Conservation (phyloP, 2,113 vertebrate species). For the Turdus rufiventris region DNA sequence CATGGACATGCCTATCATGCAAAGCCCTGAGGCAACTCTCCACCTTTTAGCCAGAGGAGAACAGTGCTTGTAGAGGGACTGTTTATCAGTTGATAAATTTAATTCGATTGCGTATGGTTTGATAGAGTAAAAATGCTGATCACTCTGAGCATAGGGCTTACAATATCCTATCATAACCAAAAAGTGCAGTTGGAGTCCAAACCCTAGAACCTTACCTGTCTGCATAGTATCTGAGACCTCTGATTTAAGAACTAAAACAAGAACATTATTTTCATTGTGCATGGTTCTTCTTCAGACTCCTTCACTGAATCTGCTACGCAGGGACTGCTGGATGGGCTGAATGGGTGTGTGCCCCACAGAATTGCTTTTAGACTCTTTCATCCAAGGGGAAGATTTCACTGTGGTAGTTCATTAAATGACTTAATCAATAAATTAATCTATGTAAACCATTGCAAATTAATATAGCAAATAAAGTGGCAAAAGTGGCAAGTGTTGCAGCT, state of each 20-base stretch:
- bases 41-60: background rate
- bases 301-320: background rate
- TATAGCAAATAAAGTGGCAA: background rate
- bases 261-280: background rate
- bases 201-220: background rate
- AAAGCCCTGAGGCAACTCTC: background rate
- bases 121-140: background rate
- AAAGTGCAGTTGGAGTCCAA: background rate
- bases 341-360: background rate
- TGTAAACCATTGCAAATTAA: background rate
- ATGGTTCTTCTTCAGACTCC: background rate
- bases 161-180: background rate
- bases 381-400: background rate
- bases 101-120: background rate
- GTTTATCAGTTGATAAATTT: background rate
- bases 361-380: background rate
- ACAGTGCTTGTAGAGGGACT: background rate
- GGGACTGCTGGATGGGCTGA: background rate
- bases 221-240: background rate
- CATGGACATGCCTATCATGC: background rate
- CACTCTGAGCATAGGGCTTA: background rate
- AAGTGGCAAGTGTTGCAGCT: background rate
- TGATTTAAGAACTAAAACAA: background rate
- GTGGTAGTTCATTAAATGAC: background rate
- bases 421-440: background rate